Conservation (phyloP, 2,113 vertebrate species). For the Tachycineta bicolor region DNA sequence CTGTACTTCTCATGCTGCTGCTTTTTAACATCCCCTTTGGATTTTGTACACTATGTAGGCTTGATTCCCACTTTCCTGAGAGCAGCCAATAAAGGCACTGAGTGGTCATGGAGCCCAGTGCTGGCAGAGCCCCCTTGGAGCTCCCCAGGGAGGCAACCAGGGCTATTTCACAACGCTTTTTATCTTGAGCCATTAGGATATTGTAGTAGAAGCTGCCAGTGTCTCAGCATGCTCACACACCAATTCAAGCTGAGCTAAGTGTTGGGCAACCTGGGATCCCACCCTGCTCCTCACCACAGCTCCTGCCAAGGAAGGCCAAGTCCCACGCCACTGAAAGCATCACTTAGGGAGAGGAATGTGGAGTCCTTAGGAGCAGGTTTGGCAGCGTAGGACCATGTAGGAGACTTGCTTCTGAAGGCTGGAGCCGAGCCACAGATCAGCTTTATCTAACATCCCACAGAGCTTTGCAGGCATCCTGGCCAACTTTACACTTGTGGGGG, state of each 20-base stretch:
- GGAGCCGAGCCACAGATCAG: not conserved
- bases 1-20: not conserved
- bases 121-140: not conserved
- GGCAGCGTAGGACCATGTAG: fast-evolving
- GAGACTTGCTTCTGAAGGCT: not conserved
- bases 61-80: not conserved
- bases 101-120: not conserved
- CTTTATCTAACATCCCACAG: not conserved
- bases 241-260: not conserved
- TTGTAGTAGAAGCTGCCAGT: not conserved
- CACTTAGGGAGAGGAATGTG: not conserved
- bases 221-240: not conserved
- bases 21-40: not conserved
- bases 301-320: fast-evolving
- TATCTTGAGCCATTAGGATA: not conserved
- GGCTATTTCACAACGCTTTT: not conserved
- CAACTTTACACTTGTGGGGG: not conserved
- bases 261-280: not conserved
- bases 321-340: fast-evolving
- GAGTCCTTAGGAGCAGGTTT: not conserved
- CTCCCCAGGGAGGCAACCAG: not conserved
- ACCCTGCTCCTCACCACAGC: not conserved
- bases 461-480: not conserved
- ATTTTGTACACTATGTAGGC: not conserved
- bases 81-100: not conserved